Evolutionary conservation across 2,113 vertebrate species (phyloP).

Genomic region (Marmota flaviventris): DNA sequence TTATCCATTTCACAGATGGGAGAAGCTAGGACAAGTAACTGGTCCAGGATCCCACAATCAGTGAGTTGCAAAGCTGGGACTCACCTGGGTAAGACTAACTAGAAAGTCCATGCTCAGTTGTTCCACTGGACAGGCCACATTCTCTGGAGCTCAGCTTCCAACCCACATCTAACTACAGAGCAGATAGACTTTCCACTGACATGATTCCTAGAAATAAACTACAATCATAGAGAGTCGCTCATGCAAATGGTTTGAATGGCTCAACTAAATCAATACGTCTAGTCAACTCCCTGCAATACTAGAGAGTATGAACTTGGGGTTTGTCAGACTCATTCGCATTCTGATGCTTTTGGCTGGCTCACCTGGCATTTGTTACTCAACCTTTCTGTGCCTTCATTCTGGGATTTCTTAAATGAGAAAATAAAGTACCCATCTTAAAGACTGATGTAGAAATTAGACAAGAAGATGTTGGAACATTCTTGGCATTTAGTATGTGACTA

Average conservation of each 20-base stretch:
- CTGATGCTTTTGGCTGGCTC: not conserved
- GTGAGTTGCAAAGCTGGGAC: not conserved
- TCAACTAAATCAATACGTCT: not conserved
- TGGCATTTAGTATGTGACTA: not conserved
- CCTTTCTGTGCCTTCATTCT: not conserved
- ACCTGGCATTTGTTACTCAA: not conserved
- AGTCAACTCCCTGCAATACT: not conserved
- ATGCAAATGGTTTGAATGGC: not conserved
- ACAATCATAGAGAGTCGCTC: not conserved
- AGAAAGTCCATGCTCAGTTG: not conserved
- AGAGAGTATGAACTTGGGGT: not conserved
- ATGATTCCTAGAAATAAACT: not conserved
- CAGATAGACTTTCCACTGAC: not conserved
- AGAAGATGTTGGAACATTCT: not conserved
- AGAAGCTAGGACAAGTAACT: not conserved
- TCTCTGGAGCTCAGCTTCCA: not conserved
- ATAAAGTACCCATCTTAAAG: not conserved
- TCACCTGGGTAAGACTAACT: not conserved
- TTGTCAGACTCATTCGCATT: not conserved
- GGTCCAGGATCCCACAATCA: not conserved
- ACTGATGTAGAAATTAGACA: not conserved
- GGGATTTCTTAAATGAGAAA: not conserved
- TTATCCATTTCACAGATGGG: not conserved
- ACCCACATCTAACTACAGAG: not conserved
- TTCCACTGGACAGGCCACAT: not conserved